A percentile compares a stretch with the other conserved stretches of the same genome.
Conservation (phyloP, 1,140 invertebrate species). For the Melitaea cinxia region DNA sequence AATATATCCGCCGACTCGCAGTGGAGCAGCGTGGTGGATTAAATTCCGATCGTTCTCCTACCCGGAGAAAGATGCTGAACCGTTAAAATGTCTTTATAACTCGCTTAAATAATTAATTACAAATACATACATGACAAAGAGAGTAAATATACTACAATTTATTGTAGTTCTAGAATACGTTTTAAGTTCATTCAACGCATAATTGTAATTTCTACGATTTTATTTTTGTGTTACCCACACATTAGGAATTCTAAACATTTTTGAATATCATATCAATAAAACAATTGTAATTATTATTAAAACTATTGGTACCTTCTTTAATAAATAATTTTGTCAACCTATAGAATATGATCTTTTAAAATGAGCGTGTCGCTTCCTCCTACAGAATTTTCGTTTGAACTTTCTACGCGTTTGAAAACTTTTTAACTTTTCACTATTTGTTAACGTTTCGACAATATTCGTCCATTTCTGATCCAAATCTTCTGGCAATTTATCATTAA, state of each 20-base stretch:
- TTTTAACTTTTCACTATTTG: conserved; percentile 63
- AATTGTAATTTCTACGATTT: too few relatives aligned
- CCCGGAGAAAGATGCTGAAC: too few relatives aligned
- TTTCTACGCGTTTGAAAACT: conserved; percentile 56
- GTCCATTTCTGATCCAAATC: conserved; percentile 68
- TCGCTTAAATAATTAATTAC: background rate
- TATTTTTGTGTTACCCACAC: too few relatives aligned
- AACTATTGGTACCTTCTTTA: background rate
- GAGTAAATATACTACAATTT: too few relatives aligned
- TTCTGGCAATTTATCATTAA: conserved; percentile 67
- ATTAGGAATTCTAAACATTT: too few relatives aligned
- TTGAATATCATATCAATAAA: background rate
- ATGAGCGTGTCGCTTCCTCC: conserved; percentile 54
- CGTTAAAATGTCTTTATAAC: conserved; percentile 9
- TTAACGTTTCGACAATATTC: conserved; percentile 55
- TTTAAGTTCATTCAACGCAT: too few relatives aligned
- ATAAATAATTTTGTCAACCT: conserved; percentile 36
- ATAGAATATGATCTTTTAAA: conserved; percentile 75
- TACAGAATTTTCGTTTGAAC: conserved; percentile 67
- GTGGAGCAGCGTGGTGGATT: too few relatives aligned
- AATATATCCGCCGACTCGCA: too few relatives aligned
- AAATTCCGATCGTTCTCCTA: too few relatives aligned
- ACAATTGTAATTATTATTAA: background rate
- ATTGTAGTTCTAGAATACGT: too few relatives aligned
- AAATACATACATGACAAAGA: too few relatives aligned